A percentile compares a stretch with the other conserved stretches of the same genome.
These are phyloP conservation scores for Plutomurus gul DNA, from an alignment of 1,140 invertebrate genomes.

Conservation along the genomic window DNA sequence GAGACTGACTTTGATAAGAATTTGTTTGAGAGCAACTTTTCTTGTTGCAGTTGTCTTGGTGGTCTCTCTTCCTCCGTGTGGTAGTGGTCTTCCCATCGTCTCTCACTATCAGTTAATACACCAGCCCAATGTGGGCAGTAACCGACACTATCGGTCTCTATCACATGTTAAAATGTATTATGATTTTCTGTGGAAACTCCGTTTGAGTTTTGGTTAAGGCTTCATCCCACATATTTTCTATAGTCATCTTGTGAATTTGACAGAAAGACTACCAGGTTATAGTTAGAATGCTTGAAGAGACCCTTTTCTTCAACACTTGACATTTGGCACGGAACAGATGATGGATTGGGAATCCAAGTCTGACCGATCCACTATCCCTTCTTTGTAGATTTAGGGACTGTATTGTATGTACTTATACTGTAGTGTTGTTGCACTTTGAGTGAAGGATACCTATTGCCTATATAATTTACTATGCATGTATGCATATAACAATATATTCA, in stretches of 20 bases:
- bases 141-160: too few species aligned
- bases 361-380: not conserved
- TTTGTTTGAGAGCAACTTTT: not conserved
- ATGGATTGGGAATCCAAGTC: slow-evolving; percentile 43
- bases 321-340: slow-evolving; percentile 50
- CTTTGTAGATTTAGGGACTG: not conserved
- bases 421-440: too few species aligned
- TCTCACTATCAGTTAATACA: not conserved
- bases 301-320: slow-evolving; percentile 33
- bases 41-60: slow-evolving; percentile 18
- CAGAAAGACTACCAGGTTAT: not conserved
- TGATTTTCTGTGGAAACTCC: too few species aligned
- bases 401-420: too few species aligned
- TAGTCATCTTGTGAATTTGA: not conserved
- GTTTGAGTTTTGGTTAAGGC: too few species aligned
- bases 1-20: slow-evolving; percentile 33
- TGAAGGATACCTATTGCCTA: too few species aligned
- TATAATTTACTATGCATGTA: too few species aligned
- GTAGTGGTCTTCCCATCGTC: too few species aligned
- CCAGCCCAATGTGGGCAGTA: not conserved
- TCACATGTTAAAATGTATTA: too few species aligned
- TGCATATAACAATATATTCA: too few species aligned
- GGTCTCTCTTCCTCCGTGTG: not conserved
- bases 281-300: not conserved
- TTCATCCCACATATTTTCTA: not conserved